Base-by-base conservation (phyloP, 30 jellyfish, hydroid and myxozoan genomes). In the Aurelia sp. region DNA sequence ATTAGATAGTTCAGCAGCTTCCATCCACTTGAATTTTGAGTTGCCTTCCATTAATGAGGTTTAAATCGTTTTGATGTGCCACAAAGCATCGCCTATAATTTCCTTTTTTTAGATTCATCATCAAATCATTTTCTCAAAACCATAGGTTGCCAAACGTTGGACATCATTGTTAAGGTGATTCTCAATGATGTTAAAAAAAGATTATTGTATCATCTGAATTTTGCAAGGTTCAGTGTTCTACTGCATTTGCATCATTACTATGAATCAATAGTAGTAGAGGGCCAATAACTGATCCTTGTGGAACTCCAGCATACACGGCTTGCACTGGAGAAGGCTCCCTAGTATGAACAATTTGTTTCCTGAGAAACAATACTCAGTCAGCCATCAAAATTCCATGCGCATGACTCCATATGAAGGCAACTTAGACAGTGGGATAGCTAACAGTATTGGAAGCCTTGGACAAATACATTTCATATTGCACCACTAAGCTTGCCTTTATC, bases 401-500 rank as follows among this genome's bases (percentile, higher is more conserved):
- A 58, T 67, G 81, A 79, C 88, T 58, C 88, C 97, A 72, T 88
- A 78, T 13, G 93, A 57, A 52, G 87, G 77, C 53, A 88, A 66
- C 68, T 88, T 88, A 22, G 92, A 88, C 77, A 78, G 81, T 17
- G 68, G 84, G 35, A 68, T 67, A 93, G 82, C 94, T 53, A 76
- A 78, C 30, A 67, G 92, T 63, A 44, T 88, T 69, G 72, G 63
- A 76, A 35, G 88, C 95, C 72, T 78, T 87, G n/a, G 79, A 78
- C 75, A 88, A 21, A 85, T 88, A 89, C 59, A 78, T 59, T 59
- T 89, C 78, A 88, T 53, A 77, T 57, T 50, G 93, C 92, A 67
- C 96, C 92, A 51, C 77, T 66, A 53, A 87, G 91, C 31, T 62
- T 77, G 51, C 84, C 95, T 61, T 57, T 73, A 74, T 86, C 95